Evolutionary conservation across 1,140 invertebrate genomes (phyloP), one percentile per base, ranked within the genome.

Genomic region (Calycopis cecrops): DNA sequence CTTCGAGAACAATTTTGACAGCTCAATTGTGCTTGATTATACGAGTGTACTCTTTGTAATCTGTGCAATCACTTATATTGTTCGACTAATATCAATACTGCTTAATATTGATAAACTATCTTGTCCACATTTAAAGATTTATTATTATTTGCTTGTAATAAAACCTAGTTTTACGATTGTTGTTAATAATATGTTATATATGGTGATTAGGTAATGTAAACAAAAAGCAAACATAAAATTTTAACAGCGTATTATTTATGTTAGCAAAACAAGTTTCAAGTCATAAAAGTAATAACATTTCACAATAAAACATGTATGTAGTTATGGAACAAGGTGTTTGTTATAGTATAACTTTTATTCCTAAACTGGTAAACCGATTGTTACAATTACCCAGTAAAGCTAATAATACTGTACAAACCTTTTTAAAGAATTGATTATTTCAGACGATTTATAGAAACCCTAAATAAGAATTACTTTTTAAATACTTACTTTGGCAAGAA

Each of bases 341-440:
- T 28, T 28, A 6, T 28, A 6, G 6, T 6, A 28, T 28, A 28
- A 28, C 21, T 6, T 28, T 40, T n/a, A 14, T 40, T 12, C 40
- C 40, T 44, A 53, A 53, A 53, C 40, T 53, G 52, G 52, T 53
- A 44, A 40, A 53, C 37, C 28, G 63, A 61, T 48, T 55, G 17
- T 47, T 60, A 63, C 76, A 76, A 69, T 68, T 72, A 73, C 62
- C 73, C 75, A 86, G 77, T 83, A 82, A 85, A 77, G 78, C 83
- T 86, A 86, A 69, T 86, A 85, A 86, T 86, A 86, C 83, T 86
- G 83, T 86, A 86, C 83, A 86, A 76, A 77, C 75, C 68, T 79
- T 44, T 16, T 44, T 17, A 44, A n/a, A 16, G 40, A 16, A 18
- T 9, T 44, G 40, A 16, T 16, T 44, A 44, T 44, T 44, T 70